Base-by-base conservation (phyloP, 2,113 vertebrate genomes). In the Mirza zaza region DNA sequence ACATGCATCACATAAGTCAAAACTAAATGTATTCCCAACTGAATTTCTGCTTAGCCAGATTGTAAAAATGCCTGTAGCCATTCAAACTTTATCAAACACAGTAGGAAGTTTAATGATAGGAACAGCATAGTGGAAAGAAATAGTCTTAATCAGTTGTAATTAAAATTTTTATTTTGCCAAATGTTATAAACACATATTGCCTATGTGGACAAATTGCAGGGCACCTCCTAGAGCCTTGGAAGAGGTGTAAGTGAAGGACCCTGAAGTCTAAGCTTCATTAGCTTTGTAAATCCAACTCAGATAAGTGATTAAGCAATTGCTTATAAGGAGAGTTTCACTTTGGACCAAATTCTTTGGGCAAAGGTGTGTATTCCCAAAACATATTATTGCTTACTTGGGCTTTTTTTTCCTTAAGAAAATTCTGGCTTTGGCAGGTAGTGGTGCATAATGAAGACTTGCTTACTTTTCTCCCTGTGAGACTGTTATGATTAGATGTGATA, bases 401-500 rank as follows among this genome's bases (percentile, higher is more conserved):
- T 71, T 94, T 96, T 89, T 63, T 52, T 8, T 93, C 18, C 29
- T 25, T 34, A 45, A 83, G 75, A 39, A 65, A 93, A 83, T 91
- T 93, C 70, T 93, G 15, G 15, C 83, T 94, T 94, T 96, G 75
- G 82, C 59, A 93, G 34, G 25, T 65, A 71, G 45, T 68, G 18
- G 10, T 92, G 18, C 23, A 36, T 59, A 83, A 87, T 76, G 50
- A 92, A 94, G 55, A 65, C 61, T 75, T 94, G 61, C 87, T 85
- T 93, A 70, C 59, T 90, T 94, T 96, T 89, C 65, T 94, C 55
- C 70, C 75, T 85, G 42, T 71, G 75, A 97, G 75, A 77, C 50
- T 93, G 73, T 94, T 98, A 70, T 65, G 59, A 95, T 87, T 97
- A 96, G 84, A 95, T 67, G 20, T 90, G 93, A 95, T 96, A 96